Evolutionary conservation across 1,140 invertebrate genomes (phyloP).

Genomic region (Euura lappo): DNA sequence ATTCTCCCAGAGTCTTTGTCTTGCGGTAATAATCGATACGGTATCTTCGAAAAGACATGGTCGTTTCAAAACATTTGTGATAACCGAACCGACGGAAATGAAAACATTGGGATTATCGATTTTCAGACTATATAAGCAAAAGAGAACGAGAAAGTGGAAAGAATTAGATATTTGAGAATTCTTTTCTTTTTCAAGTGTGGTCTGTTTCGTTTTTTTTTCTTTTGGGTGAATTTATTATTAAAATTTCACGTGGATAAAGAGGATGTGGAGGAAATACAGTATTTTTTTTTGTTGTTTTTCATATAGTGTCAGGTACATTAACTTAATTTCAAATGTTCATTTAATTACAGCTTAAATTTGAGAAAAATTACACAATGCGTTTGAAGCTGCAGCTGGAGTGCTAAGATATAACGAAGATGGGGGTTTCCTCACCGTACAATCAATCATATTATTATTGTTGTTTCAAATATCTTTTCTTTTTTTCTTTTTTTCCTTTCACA

Average conservation of each 20-base stretch:
- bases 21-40: too few relatives aligned
- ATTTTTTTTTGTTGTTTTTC: slow-evolving; percentile 15
- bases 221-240: neutral
- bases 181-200: neutral
- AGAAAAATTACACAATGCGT: slow-evolving; percentile 37
- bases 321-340: slow-evolving; percentile 29
- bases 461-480: too few relatives aligned
- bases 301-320: neutral
- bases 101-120: too few relatives aligned
- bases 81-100: too few relatives aligned
- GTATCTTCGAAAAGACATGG: too few relatives aligned
- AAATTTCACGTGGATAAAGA: neutral
- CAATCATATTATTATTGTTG: slow-evolving; percentile 36
- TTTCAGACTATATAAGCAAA: too few relatives aligned
- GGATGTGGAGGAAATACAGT: slow-evolving; percentile 2
- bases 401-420: slow-evolving; percentile 32
- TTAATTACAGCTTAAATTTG: slow-evolving; percentile 32
- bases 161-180: neutral
- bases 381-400: slow-evolving; percentile 30
- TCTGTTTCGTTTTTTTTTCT: neutral
- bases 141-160: too few relatives aligned
- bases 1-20: too few relatives aligned
- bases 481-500: too few relatives aligned
- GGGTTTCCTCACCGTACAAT: slow-evolving; percentile 36
- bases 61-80: too few relatives aligned